phyloP scores from a whole-genome alignment of 2,888 invertebrate genomes.

The Amblyjoppa fuscipennis region DNA sequence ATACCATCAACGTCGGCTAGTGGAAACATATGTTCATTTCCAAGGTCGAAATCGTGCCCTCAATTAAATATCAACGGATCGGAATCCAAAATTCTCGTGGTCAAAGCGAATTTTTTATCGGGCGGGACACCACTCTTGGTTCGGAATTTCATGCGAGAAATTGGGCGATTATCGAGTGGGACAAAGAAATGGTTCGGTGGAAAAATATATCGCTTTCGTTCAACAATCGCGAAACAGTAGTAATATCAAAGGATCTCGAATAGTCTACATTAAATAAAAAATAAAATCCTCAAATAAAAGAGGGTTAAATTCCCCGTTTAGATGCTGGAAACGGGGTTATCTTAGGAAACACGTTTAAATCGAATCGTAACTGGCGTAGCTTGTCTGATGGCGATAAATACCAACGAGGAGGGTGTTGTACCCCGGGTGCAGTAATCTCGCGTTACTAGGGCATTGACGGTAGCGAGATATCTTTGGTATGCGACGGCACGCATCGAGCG shows the following conservation, averaged over 20 bases:
- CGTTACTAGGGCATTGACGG: too few species aligned
- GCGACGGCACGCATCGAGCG: too few species aligned
- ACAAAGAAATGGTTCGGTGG: background rate
- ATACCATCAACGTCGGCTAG: background rate
- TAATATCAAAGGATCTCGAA: background rate
- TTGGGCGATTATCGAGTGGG: background rate
- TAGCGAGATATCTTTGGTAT: too few species aligned
- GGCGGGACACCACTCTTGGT: background rate
- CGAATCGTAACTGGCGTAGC: too few species aligned
- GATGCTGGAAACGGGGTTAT: slow-evolving; percentile 28
- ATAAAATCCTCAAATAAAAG: slow-evolving; percentile 13
- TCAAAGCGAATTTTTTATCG: background rate
- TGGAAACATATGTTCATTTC: background rate
- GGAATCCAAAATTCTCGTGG: background rate
- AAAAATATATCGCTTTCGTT: background rate
- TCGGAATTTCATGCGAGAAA: slow-evolving; percentile 36
- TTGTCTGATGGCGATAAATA: too few species aligned
- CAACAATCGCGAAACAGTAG: slow-evolving; percentile 6
- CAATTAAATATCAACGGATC: slow-evolving; percentile 16
- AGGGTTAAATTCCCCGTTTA: slow-evolving; percentile 44
- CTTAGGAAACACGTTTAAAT: slow-evolving; percentile 19
- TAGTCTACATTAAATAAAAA: background rate
- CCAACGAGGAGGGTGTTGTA: too few species aligned
- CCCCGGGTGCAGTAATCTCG: too few species aligned
- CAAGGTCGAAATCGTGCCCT: background rate